Conservation (phyloP, 2,888 invertebrate genomes). For the Neuroscelio doddi region DNA sequence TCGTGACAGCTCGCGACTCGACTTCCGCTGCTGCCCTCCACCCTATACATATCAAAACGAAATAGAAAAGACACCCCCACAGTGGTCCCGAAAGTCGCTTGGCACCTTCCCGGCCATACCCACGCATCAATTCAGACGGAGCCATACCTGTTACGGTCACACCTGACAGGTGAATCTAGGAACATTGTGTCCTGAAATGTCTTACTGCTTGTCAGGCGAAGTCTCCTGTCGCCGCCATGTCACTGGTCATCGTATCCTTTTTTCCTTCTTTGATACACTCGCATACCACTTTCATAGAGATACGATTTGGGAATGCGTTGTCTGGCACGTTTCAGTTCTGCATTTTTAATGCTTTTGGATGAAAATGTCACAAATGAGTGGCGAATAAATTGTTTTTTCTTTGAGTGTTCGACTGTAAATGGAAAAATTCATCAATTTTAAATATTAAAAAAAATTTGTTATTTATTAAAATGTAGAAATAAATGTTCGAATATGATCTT, state of each 20-base stretch:
- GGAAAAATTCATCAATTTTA: not conserved
- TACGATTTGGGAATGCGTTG: conserved; percentile 6
- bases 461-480: not conserved
- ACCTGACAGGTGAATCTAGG: conserved; percentile 41
- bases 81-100: conserved; percentile 27
- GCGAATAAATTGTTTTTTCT: not conserved
- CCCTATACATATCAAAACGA: conserved; percentile 11
- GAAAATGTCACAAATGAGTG: conserved; percentile 9
- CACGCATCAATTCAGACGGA: not conserved
- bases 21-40: conserved; percentile 35
- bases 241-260: conserved; percentile 18
- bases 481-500: too few species aligned
- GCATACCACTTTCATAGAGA: conserved; percentile 3
- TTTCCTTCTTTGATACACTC: conserved; percentile 8
- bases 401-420: not conserved
- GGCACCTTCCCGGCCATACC: not conserved
- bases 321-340: conserved; percentile 1
- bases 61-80: conserved; percentile 35
- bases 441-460: not conserved
- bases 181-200: conserved; percentile 36
- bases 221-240: conserved; percentile 35
- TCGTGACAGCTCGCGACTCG: conserved; percentile 35
- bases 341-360: conserved; percentile 4
- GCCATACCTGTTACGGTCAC: conserved; percentile 29
- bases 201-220: conserved; percentile 31